These are phyloP conservation scores for Muraenolepis orangiensis DNA, from an alignment of 2,797 vertebrate genomes.

Conservation along the genomic window DNA sequence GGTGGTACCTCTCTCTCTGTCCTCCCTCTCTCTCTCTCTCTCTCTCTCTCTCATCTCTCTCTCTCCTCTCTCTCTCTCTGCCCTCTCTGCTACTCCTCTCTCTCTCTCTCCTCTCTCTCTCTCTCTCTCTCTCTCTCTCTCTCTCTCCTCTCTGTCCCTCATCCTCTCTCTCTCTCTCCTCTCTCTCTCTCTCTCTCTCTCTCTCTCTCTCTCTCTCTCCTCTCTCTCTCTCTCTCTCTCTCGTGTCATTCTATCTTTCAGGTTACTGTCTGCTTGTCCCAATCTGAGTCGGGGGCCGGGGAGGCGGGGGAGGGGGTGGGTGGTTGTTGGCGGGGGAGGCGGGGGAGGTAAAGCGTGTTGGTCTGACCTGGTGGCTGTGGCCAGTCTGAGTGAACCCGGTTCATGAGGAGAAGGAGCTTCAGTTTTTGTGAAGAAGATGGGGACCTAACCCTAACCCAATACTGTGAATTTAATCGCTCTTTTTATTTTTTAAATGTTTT, in stretches of 20 bases:
- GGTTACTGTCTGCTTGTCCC: too few relatives aligned
- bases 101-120: background rate
- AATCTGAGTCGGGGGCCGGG: too few relatives aligned
- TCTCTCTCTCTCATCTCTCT: slow-evolving; percentile 22
- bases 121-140: background rate
- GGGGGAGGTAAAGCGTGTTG: too few relatives aligned
- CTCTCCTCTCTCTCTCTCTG: background rate
- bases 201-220: background rate
- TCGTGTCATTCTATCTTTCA: background rate
- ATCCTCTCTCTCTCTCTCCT: slow-evolving; percentile 25
- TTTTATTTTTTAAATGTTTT: slow-evolving; percentile 20
- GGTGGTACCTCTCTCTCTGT: slow-evolving; percentile 52
- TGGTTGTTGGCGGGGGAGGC: too few relatives aligned
- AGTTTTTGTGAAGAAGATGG: slow-evolving; percentile 5
- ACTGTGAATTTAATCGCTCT: slow-evolving; percentile 14
- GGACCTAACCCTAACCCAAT: slow-evolving; percentile 16
- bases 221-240: too few relatives aligned
- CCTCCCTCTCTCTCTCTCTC: slow-evolving; percentile 46
- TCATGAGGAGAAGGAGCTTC: too few relatives aligned
- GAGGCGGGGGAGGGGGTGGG: too few relatives aligned
- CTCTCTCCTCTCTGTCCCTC: slow-evolving; percentile 32
- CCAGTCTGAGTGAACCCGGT: too few relatives aligned
- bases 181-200: background rate
- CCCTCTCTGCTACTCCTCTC: too few relatives aligned
- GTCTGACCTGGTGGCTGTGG: too few relatives aligned